These are phyloP conservation scores for Haliclystus octoradiatus DNA, from an alignment of 30 jellyfish, hydroid and myxozoan species.

Conservation along the genomic window DNA sequence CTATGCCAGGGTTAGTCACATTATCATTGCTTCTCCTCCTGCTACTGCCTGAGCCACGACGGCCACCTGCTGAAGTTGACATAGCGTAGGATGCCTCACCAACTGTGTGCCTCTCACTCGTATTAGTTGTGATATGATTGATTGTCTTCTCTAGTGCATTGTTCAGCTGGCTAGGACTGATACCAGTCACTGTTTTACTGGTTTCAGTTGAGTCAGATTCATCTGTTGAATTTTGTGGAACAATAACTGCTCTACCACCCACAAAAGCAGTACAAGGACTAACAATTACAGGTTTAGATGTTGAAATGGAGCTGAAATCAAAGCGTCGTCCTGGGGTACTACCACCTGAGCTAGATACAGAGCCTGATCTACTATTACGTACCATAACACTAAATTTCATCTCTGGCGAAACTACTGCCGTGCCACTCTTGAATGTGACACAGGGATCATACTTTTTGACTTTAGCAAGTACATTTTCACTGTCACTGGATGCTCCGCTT, in stretches of 20 bases:
- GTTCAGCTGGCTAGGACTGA: conserved; percentile 14
- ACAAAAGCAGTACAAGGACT: conserved; percentile 52
- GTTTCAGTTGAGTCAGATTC: too few relatives aligned
- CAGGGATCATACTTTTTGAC: conserved; percentile 78
- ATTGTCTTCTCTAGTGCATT: conserved; percentile 23
- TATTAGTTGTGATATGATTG: background rate
- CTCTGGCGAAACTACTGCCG: conserved; percentile 54
- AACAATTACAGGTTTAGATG: background rate
- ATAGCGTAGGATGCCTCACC: background rate
- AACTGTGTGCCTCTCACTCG: conserved; percentile 2
- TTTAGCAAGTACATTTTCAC: conserved; percentile 4
- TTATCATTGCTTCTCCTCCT: conserved; percentile 4
- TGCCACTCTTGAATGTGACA: conserved; percentile 85
- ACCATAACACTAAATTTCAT: conserved; percentile 27
- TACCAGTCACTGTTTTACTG: conserved; percentile 4
- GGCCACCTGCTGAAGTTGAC: conserved; percentile 8
- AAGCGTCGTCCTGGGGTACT: conserved; percentile 42
- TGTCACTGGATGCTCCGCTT: conserved; percentile 20
- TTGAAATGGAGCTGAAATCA: background rate
- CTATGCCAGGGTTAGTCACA: conserved; percentile 51
- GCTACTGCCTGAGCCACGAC: conserved; percentile 19
- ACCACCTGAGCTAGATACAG: conserved; percentile 59
- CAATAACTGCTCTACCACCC: conserved; percentile 37
- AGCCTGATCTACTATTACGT: conserved; percentile 27
- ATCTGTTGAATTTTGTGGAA: background rate